phyloP scores from a whole-genome alignment of 2,113 vertebrate genomes.

The Myotis lucifugus region DNA sequence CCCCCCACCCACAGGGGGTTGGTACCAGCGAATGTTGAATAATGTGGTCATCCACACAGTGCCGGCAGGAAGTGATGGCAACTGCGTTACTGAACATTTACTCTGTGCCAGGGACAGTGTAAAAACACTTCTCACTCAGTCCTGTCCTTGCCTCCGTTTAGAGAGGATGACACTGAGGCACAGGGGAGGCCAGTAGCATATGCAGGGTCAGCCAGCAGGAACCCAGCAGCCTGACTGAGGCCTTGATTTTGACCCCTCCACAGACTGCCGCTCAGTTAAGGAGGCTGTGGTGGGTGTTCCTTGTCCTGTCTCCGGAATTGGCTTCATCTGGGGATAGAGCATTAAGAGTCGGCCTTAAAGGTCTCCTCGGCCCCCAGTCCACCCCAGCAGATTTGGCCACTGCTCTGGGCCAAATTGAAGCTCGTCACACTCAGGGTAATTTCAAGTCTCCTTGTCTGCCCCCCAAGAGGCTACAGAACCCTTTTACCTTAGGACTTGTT shows the following conservation, averaged over 20 bases:
- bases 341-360: neutral
- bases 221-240: neutral
- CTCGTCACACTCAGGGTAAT: neutral
- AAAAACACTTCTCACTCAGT: no score
- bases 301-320: neutral
- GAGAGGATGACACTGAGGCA: neutral
- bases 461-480: neutral
- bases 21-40: neutral
- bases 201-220: neutral
- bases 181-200: neutral
- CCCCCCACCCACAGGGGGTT: no score
- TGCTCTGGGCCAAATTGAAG: neutral
- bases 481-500: neutral
- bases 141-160: neutral
- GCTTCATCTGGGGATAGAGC: neutral
- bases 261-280: neutral
- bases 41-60: fast-evolving
- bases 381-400: neutral
- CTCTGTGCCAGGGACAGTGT: neutral
- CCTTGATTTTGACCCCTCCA: neutral
- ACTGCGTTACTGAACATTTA: neutral
- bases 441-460: neutral
- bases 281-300: neutral
- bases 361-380: no score
- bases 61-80: neutral